Conservation (phyloP, 2,113 vertebrate species). For the Nothocercus nigrocapillus region DNA sequence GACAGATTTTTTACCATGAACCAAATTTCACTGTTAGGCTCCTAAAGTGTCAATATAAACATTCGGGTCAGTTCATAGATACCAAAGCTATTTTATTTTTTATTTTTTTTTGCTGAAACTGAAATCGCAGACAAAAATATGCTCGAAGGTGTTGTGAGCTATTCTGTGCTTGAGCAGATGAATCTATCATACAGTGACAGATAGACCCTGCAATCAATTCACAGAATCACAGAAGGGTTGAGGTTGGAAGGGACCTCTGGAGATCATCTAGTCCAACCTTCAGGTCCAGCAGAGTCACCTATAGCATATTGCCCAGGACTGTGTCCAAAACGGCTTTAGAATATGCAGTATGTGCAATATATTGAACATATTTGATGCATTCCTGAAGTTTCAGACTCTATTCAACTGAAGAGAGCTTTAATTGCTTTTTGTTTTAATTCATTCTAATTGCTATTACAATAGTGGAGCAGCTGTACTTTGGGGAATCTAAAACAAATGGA, state of each 20-base stretch:
- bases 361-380: not conserved
- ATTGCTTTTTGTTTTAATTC: slow-evolving; percentile 22
- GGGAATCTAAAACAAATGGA: not conserved
- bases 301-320: not conserved
- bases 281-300: not conserved
- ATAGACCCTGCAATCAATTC: not conserved
- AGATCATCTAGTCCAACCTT: not conserved
- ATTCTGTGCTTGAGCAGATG: not conserved
- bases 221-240: too few species aligned
- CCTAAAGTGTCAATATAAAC: not conserved
- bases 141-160: not conserved
- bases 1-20: not conserved
- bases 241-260: not conserved
- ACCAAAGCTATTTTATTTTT: not conserved
- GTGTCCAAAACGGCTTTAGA: not conserved
- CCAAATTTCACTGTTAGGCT: not conserved
- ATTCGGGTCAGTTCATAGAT: not conserved
- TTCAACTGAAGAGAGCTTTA: not conserved
- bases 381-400: not conserved
- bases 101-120: accelerated
- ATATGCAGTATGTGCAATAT: not conserved
- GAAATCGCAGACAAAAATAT: not conserved
- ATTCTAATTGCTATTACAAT: not conserved
- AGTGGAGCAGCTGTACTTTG: not conserved
- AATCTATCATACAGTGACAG: not conserved